These are phyloP conservation scores for Arnoldichthys spilopterus DNA, from an alignment of 2,797 vertebrate species.

Conservation along the genomic window DNA sequence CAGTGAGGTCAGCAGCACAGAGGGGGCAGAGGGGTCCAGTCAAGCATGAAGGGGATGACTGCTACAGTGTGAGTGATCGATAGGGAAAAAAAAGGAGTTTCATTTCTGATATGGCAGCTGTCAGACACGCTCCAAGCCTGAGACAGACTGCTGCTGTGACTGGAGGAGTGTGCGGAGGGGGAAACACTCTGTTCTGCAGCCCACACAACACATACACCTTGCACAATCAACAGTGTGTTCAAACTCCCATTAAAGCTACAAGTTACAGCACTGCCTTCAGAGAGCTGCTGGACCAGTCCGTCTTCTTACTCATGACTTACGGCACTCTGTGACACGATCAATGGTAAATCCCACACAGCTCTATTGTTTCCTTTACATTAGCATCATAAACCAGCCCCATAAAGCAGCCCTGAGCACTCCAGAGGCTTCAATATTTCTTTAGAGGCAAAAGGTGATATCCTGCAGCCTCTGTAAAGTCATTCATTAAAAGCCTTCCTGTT, in stretches of 20 bases:
- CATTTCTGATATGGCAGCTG: slow-evolving; percentile 32
- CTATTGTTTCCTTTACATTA: not conserved
- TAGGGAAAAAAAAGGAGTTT: slow-evolving; percentile 29
- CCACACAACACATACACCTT: slow-evolving; percentile 22
- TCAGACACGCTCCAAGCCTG: slow-evolving; percentile 38
- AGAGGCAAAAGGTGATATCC: not conserved
- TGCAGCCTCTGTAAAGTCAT: not conserved
- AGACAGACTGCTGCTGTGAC: slow-evolving; percentile 18
- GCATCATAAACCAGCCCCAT: not conserved
- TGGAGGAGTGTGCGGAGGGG: slow-evolving; percentile 15
- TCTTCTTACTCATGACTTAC: slow-evolving; percentile 53
- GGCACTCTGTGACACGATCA: slow-evolving; percentile 5
- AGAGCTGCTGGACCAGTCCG: slow-evolving; percentile 50
- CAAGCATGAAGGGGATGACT: slow-evolving; percentile 25
- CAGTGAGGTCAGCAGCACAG: slow-evolving; percentile 23
- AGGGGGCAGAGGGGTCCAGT: slow-evolving; percentile 8
- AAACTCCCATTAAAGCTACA: slow-evolving; percentile 20
- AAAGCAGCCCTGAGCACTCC: not conserved
- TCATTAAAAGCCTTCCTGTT: not conserved
- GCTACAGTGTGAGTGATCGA: slow-evolving; percentile 37
- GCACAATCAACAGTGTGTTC: slow-evolving; percentile 3
- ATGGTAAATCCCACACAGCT: slow-evolving; percentile 7
- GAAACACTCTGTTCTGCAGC: slow-evolving; percentile 13
- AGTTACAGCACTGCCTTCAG: slow-evolving; percentile 2
- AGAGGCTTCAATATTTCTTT: not conserved